phyloP scores from a whole-genome alignment of 2,888 invertebrate genomes.

The Hoplodrina blanda region DNA sequence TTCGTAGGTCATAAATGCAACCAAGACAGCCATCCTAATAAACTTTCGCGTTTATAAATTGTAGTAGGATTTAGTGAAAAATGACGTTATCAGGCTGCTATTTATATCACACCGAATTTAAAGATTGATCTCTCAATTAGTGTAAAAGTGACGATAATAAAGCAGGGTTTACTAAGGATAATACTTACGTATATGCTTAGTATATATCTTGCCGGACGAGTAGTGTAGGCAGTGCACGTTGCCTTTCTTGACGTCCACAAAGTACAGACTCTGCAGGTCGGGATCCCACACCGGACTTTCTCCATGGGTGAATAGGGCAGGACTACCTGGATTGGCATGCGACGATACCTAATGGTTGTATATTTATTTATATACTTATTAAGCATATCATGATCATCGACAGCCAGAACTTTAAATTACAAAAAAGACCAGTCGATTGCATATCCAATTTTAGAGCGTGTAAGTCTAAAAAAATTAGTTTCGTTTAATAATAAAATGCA shows the following conservation, averaged over 20 bases:
- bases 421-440: too few relatives aligned
- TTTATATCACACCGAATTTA: too few relatives aligned
- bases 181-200: conserved; percentile 80
- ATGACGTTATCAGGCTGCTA: too few relatives aligned
- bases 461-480: too few relatives aligned
- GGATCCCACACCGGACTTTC: conserved; percentile 91
- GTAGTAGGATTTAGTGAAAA: too few relatives aligned
- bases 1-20: too few relatives aligned
- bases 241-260: conserved; percentile 89
- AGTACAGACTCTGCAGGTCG: conserved; percentile 86
- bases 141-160: neutral
- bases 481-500: neutral
- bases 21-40: too few relatives aligned
- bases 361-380: conserved; percentile 9
- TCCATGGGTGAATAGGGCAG: conserved; percentile 78
- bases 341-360: conserved; percentile 75
- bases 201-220: conserved; percentile 74
- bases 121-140: too few relatives aligned
- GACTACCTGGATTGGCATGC: conserved; percentile 68
- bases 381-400: too few relatives aligned
- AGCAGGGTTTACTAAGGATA: neutral
- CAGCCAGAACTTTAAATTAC: too few relatives aligned
- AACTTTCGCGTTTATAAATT: too few relatives aligned
- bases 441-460: too few relatives aligned
- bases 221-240: conserved; percentile 89